These are phyloP conservation scores for Enteromius trimaculatus DNA, from an alignment of 2,797 vertebrate species.

Conservation along the genomic window DNA sequence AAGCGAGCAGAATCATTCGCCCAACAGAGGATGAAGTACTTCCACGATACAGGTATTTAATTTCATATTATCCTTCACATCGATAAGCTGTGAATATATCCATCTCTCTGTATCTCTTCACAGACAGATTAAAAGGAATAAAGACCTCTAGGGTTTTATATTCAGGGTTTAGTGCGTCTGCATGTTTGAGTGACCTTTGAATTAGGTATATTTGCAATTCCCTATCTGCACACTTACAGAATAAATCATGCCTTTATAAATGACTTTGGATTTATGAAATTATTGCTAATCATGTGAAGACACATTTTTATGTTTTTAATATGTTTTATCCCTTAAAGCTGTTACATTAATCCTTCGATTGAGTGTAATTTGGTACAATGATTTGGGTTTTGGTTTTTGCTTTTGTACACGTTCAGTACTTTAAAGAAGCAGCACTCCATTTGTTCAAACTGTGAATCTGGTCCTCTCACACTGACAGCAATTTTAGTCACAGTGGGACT, in stretches of 20 bases:
- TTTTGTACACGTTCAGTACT: background rate
- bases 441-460: constrained; percentile 33
- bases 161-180: constrained; percentile 15
- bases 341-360: background rate
- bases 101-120: background rate
- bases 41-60: constrained; percentile 21
- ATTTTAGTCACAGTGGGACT: constrained; percentile 48
- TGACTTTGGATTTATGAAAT: constrained; percentile 14
- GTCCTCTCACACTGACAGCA: constrained; percentile 42
- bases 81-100: background rate
- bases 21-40: background rate
- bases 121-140: constrained; percentile 16
- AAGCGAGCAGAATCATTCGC: background rate
- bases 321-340: background rate
- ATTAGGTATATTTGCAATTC: constrained; percentile 36
- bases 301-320: background rate
- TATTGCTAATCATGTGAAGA: background rate
- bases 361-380: background rate
- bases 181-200: constrained; percentile 34
- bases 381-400: background rate
- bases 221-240: constrained; percentile 19
- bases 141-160: constrained; percentile 18
- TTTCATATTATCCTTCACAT: background rate
- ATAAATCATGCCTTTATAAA: constrained; percentile 33
- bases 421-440: constrained; percentile 28